phyloP scores from a whole-genome alignment of 2,113 vertebrate genomes.

The Perognathus longimembris region DNA sequence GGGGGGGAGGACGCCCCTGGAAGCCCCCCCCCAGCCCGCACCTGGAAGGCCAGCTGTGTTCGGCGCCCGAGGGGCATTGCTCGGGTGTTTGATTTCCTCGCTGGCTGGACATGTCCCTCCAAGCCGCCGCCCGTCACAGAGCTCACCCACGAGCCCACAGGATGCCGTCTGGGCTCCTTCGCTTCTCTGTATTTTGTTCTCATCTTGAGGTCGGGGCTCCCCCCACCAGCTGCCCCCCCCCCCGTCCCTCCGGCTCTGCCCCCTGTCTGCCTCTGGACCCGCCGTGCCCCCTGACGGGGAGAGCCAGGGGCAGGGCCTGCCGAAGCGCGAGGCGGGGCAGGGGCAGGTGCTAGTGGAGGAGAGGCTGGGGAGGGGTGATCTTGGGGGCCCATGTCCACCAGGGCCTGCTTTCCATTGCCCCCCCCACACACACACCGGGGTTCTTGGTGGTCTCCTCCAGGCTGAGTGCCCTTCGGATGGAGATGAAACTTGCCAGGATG shows the following conservation, averaged over 20 bases:
- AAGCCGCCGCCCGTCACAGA: too few relatives aligned
- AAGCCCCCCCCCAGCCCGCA: too few relatives aligned
- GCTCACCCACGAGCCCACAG: too few relatives aligned
- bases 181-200: slow-evolving; percentile 1
- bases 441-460: not conserved
- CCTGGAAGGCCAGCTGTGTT: not conserved
- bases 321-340: too few relatives aligned
- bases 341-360: not conserved
- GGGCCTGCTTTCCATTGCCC: not conserved
- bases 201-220: not conserved
- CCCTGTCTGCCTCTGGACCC: not conserved
- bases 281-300: not conserved
- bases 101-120: not conserved
- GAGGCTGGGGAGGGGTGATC: not conserved
- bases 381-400: not conserved
- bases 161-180: slow-evolving; percentile 34
- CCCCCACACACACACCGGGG: not conserved
- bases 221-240: not conserved
- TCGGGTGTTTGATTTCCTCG: slow-evolving; percentile 16
- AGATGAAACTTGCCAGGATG: not conserved
- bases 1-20: not conserved
- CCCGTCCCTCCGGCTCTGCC: not conserved
- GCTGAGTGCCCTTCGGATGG: not conserved
- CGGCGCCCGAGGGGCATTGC: not conserved
- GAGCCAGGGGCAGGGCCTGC: not conserved